Evolutionary conservation across 1,140 invertebrate species (phyloP), one percentile per base, ranked within the genome.

Genomic region (Hormaphis cornu): DNA sequence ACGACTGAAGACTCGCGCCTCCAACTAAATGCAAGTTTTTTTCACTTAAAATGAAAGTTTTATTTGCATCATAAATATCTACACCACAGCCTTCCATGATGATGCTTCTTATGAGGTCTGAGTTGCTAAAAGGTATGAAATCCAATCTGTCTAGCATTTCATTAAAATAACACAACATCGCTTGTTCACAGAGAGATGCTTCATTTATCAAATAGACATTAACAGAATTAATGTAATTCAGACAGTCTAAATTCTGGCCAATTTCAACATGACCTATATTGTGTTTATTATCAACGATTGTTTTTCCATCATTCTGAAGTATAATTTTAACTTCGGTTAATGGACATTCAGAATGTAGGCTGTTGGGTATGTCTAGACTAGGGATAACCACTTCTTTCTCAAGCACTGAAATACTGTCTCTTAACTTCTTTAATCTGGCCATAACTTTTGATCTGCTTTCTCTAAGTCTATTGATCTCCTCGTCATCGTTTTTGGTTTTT

Each of bases 21-120:
- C 87, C 88, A 10, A 83, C 82, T 35, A 90, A 78, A 78, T 87
- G 85, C 40, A 88, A 77, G 5, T 75, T 24, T 33, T 76, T 80
- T 33, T 82, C 76, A 9, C 78, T 72, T 18, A 71, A 37, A 33
- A 50, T 70, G 10, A 70, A 70, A 18, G 46, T 59, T 82, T 83
- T 4, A 84, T 87, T 78, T 88, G 87, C 10, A 87, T 78, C 24
- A 88, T 75, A 1, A 85, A 73, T 74, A 84, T 87, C 66, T 83
- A 82, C 40, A 78, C 77, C 78, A 89, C 83, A 84, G 5, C 85
- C 87, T 78, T 89, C 87, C 8, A 88, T 78, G 20, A 89, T 75
- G 1, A 85, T 73, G 75, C 86, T 87, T 63, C 83, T 83, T 44
- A 79, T 77, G 77, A 89, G 87, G 77, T 89, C 87, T 8, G 85